Evolutionary conservation across 2,888 invertebrate genomes (phyloP).

Genomic region (Portevinia maculata): DNA sequence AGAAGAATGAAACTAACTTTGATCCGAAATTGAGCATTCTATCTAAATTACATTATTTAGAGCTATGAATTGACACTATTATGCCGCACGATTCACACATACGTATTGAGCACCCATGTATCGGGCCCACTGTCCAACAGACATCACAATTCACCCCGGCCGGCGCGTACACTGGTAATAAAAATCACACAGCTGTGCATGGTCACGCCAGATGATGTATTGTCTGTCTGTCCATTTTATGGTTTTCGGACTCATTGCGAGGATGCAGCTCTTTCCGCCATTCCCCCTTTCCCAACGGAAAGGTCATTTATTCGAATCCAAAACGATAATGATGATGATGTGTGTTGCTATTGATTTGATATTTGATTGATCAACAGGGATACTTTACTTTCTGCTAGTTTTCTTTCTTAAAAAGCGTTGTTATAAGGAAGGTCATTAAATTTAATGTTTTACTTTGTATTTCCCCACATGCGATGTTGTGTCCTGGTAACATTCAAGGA

Average conservation of each 20-base stretch:
- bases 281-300: constrained; percentile 41
- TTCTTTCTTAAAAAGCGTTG: background rate
- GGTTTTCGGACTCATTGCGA: constrained; percentile 31
- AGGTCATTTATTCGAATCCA: constrained; percentile 64
- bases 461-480: constrained; percentile 15
- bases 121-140: constrained; percentile 25
- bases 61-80: constrained; percentile 68
- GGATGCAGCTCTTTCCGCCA: constrained; percentile 25
- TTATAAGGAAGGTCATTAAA: constrained; percentile 52
- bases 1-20: background rate
- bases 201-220: constrained; percentile 76
- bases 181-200: constrained; percentile 75
- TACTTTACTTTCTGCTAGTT: constrained; percentile 21
- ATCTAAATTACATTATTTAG: constrained; percentile 59
- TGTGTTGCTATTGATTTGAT: constrained; percentile 47
- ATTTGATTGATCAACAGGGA: constrained; percentile 65
- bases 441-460: constrained; percentile 64
- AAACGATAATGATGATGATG: constrained; percentile 65
- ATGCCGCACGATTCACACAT: constrained; percentile 70
- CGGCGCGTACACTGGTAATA: constrained; percentile 44
- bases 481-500: constrained; percentile 55
- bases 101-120: constrained; percentile 54
- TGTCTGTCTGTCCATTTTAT: constrained; percentile 63
- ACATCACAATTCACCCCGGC: constrained; percentile 60
- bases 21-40: background rate